Percentiles rank a stretch among this genome's conserved stretches.
These are phyloP conservation scores for Lathamus discolor DNA, from an alignment of 2,113 vertebrate species.

Conservation along the genomic window DNA sequence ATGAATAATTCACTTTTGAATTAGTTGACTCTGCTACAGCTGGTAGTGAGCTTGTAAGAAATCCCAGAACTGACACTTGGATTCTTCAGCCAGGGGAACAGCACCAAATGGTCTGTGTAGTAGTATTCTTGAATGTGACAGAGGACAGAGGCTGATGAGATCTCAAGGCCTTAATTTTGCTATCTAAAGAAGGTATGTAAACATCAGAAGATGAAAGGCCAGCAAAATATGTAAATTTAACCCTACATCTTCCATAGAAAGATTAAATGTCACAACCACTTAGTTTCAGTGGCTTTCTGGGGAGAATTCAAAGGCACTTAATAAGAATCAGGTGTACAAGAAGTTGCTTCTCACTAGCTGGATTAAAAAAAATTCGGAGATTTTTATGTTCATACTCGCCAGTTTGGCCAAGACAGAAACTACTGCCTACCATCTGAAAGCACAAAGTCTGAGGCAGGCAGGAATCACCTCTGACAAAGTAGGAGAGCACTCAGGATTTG, in stretches of 20 bases:
- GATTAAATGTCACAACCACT: conserved; percentile 58
- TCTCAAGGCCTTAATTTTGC: neutral
- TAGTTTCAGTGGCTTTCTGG: conserved; percentile 60
- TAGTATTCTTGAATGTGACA: neutral
- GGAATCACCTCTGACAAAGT: neutral
- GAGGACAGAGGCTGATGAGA: neutral
- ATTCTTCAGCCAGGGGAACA: fast-evolving
- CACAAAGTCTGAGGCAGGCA: conserved; percentile 39
- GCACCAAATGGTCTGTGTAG: neutral
- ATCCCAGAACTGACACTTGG: neutral
- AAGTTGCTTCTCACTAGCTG: conserved; percentile 52
- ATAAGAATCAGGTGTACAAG: conserved; percentile 56
- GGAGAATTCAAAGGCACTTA: conserved; percentile 48
- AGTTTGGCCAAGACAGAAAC: conserved; percentile 42
- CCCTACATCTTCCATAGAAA: conserved; percentile 42
- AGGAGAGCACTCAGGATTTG: neutral
- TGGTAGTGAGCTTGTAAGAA: neutral
- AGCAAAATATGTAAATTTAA: conserved; percentile 54
- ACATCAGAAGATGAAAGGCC: conserved; percentile 22
- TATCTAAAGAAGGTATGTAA: neutral
- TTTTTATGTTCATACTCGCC: conserved; percentile 35
- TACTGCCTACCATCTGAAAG: conserved; percentile 11
- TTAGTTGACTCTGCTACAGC: neutral
- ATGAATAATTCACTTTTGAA: neutral
- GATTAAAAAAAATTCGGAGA: conserved; percentile 56